Conservation (phyloP, 2,888 invertebrate species). For the Cheilosia vulpina region DNA sequence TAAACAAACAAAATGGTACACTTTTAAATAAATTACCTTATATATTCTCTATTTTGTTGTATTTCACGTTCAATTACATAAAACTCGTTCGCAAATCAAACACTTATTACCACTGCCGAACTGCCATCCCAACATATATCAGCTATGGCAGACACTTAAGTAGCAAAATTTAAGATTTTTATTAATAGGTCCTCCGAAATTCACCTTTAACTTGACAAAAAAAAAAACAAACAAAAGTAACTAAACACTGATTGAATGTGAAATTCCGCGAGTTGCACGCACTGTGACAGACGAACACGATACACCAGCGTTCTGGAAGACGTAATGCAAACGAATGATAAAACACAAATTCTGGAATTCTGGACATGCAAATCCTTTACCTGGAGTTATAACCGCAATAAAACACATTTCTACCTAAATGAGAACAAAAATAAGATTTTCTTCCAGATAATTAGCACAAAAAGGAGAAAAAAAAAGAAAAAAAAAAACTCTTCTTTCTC, state of each 20-base stretch:
- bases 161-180: too few relatives aligned
- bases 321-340: slow-evolving; percentile 35
- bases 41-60: background rate
- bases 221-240: background rate
- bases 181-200: too few relatives aligned
- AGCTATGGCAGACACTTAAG: background rate
- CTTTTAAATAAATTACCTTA: slow-evolving; percentile 11
- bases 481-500: background rate
- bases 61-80: slow-evolving; percentile 23
- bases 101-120: background rate
- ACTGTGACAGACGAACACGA: background rate
- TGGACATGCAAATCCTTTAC: background rate
- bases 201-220: too few relatives aligned
- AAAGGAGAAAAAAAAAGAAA: slow-evolving; percentile 1
- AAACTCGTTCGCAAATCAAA: background rate
- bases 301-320: background rate
- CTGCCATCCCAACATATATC: background rate
- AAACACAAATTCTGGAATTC: background rate
- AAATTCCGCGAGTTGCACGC: background rate
- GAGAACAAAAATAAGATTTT: slow-evolving; percentile 7
- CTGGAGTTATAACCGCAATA: slow-evolving; percentile 1
- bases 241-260: background rate
- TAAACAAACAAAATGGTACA: background rate
- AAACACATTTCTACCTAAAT: background rate
- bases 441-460: slow-evolving; percentile 25